These are phyloP conservation scores for Campoplex nolae DNA, from an alignment of 2,888 invertebrate genomes.

Conservation along the genomic window DNA sequence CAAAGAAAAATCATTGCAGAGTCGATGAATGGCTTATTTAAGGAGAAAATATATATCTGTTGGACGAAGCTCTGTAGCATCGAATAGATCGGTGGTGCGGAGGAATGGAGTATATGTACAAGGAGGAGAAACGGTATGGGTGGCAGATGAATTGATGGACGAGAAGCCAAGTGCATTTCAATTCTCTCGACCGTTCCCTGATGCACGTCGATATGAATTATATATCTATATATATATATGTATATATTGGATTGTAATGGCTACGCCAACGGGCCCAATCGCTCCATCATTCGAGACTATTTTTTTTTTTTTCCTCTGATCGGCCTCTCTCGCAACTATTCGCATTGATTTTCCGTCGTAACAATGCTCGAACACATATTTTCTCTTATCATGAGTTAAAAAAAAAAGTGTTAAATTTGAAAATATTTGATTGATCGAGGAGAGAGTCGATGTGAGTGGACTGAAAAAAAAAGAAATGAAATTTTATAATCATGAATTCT, in stretches of 20 bases:
- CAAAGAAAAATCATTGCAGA: neutral
- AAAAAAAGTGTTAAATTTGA: conserved; percentile 1
- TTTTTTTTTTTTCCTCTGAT: neutral
- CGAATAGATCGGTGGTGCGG: conserved; percentile 13
- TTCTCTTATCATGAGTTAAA: neutral
- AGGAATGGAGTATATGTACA: conserved; percentile 16
- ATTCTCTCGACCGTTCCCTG: conserved; percentile 56
- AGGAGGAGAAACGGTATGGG: conserved; percentile 20
- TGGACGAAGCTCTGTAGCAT: conserved; percentile 11
- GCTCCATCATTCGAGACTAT: conserved; percentile 9
- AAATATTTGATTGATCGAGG: neutral
- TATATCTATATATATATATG: conserved; percentile 13
- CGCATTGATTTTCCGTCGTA: conserved; percentile 27
- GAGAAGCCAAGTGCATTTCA: conserved; percentile 59
- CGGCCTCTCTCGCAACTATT: neutral
- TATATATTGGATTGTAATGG: neutral
- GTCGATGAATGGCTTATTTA: neutral
- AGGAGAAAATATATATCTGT: neutral
- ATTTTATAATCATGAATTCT: neutral
- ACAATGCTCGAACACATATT: conserved; percentile 1
- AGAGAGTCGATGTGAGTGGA: neutral
- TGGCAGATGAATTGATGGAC: conserved; percentile 62
- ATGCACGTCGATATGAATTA: conserved; percentile 24
- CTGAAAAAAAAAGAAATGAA: neutral
- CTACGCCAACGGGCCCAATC: conserved; percentile 25